These are phyloP conservation scores for Callyntrura sp. DNA, from an alignment of 2,888 invertebrate genomes.

Conservation along the genomic window DNA sequence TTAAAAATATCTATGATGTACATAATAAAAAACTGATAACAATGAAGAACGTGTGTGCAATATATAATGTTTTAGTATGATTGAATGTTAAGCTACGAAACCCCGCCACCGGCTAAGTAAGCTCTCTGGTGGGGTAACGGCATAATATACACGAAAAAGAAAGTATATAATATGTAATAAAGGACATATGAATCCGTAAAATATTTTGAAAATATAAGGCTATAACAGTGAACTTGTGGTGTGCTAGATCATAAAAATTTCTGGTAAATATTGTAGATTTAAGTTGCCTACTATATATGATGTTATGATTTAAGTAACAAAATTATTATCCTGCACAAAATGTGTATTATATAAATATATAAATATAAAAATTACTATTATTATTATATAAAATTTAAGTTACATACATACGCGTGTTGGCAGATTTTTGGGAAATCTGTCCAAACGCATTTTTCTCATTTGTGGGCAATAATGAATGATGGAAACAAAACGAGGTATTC, in stretches of 20 bases:
- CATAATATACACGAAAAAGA: background rate
- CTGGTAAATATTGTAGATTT: constrained; percentile 40
- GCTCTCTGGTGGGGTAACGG: no score
- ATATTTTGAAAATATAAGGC: constrained; percentile 39
- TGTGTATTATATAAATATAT: background rate
- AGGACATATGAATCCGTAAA: background rate
- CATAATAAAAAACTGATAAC: constrained; percentile 1
- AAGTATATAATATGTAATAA: background rate
- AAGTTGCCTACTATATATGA: constrained; percentile 17
- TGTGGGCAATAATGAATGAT: constrained; percentile 32
- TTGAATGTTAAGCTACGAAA: background rate
- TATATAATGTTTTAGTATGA: constrained; percentile 7
- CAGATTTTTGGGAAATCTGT: no score
- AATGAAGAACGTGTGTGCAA: constrained; percentile 44
- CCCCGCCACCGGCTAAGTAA: no score
- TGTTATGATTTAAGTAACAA: background rate
- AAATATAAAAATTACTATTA: background rate
- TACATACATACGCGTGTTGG: background rate
- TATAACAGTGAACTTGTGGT: constrained; percentile 57
- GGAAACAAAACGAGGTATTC: background rate
- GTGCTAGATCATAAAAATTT: constrained; percentile 53
- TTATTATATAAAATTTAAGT: background rate
- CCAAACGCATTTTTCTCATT: background rate
- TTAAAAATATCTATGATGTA: background rate
- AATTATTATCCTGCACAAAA: background rate